These are phyloP conservation scores for Laterallus jamaicensis DNA, from an alignment of 2,113 vertebrate species.

Conservation along the genomic window DNA sequence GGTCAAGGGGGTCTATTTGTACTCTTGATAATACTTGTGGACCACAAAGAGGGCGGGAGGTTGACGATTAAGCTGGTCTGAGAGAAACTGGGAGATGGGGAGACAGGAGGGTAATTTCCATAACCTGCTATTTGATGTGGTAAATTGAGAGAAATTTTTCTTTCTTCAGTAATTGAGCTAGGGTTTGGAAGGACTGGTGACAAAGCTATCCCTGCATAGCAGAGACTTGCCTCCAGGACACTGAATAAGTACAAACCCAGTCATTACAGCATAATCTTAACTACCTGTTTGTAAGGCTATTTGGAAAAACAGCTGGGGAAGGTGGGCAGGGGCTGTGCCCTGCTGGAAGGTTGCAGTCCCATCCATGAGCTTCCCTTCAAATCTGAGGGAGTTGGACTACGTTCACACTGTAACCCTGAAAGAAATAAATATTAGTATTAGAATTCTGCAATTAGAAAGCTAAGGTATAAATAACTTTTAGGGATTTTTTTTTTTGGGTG, in stretches of 20 bases:
- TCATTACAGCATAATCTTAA: background rate
- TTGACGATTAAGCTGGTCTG: background rate
- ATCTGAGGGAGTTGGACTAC: background rate
- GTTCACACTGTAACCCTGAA: background rate
- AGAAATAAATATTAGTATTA: background rate
- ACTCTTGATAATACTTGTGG: background rate
- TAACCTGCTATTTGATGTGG: background rate
- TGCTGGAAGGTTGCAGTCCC: background rate
- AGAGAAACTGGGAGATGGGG: background rate
- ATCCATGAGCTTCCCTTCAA: background rate
- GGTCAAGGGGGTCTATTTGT: background rate
- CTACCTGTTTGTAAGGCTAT: background rate
- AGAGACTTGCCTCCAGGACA: background rate
- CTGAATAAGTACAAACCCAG: background rate
- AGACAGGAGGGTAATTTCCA: background rate
- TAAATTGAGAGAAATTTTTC: background rate
- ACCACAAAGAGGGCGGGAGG: background rate
- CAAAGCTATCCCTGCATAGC: background rate
- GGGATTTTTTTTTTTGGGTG: background rate
- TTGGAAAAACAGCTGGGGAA: background rate
- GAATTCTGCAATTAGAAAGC: background rate
- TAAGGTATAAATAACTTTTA: background rate
- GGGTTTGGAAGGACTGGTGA: background rate
- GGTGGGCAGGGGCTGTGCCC: background rate
- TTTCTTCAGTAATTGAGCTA: background rate